Evolutionary conservation across 2,113 vertebrate genomes (phyloP), one percentile per base, ranked within the genome.

Genomic region (Microcebus griseorufus): DNA sequence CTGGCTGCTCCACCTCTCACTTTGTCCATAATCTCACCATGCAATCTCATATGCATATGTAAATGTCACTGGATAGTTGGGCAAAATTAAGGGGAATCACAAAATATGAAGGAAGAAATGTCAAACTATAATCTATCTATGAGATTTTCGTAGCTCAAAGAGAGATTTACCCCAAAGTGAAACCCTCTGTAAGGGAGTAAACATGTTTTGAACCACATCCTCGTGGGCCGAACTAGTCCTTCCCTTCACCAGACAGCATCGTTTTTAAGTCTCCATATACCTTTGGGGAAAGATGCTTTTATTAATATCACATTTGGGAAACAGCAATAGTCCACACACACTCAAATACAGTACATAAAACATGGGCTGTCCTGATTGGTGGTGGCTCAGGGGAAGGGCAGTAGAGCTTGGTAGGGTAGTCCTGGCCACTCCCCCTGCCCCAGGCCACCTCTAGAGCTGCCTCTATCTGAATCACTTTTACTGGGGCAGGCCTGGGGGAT

Each of bases 401-500:
- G 22, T 55, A 14, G 62, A 14, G 51, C 39, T 6, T 42, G 23
- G 17, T 0, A 62, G n/a, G 34, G 34, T 6, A 4, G 5, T 6
- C 48, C 16, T n/a, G 25, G 55, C 42, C 73, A 72, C 12, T 14
- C 0, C 32, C 51, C 9, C 18, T 11, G 11, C 37, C 42, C 17
- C 32, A 32, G 72, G 3, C n/a, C n/a, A 58, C 29, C 22, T 75
- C 37, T 17, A n/a, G 39, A 39, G n/a, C 83, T 23, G 25, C n/a
- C 12, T 4, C 18, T 23, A 3, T 2, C 11, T 73, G 73, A 85
- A 70, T 94, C 64, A 22, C 22, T 45, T 39, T 55, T n/a, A 7
- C 3, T 39, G 8, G 5, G 16, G 34, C 10, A 5, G 23, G 29
- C 20, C 0, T 48, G 2, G 3, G 42, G 3, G 9, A 7, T 4